These are phyloP conservation scores for Dinomys branickii DNA, from an alignment of 2,113 vertebrate species.

Conservation along the genomic window DNA sequence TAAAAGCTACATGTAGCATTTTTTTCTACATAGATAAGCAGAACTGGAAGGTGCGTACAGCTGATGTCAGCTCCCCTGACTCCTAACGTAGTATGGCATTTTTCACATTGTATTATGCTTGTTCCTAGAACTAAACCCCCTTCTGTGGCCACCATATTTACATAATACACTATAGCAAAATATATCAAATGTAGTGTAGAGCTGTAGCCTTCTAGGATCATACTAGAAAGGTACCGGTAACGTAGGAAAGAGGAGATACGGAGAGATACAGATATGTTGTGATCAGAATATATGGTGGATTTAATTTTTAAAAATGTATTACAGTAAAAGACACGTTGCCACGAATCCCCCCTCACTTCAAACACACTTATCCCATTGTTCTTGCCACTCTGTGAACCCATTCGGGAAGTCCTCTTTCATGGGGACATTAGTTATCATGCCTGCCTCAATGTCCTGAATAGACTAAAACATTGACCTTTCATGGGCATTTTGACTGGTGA, in stretches of 20 bases:
- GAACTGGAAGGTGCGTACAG: neutral
- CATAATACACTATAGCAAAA: neutral
- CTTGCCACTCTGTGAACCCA: neutral
- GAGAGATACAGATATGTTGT: neutral
- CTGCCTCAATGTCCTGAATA: neutral
- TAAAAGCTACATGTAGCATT: neutral
- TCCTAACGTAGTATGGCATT: neutral
- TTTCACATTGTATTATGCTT: neutral
- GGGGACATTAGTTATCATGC: neutral
- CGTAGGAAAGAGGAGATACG: neutral
- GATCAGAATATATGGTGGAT: neutral
- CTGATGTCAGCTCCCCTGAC: slow-evolving; percentile 43
- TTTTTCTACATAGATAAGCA: neutral
- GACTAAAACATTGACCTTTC: neutral
- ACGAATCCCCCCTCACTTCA: neutral
- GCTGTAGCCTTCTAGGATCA: neutral
- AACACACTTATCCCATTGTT: neutral
- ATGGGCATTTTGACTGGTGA: neutral
- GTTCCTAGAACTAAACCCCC: neutral
- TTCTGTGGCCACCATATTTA: neutral
- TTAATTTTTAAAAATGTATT: neutral
- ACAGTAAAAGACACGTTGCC: neutral
- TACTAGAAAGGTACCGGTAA: neutral
- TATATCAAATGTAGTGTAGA: neutral
- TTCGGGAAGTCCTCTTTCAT: neutral